These are phyloP conservation scores for Syrrhaptes paradoxus DNA, from an alignment of 2,113 vertebrate species.

Conservation along the genomic window DNA sequence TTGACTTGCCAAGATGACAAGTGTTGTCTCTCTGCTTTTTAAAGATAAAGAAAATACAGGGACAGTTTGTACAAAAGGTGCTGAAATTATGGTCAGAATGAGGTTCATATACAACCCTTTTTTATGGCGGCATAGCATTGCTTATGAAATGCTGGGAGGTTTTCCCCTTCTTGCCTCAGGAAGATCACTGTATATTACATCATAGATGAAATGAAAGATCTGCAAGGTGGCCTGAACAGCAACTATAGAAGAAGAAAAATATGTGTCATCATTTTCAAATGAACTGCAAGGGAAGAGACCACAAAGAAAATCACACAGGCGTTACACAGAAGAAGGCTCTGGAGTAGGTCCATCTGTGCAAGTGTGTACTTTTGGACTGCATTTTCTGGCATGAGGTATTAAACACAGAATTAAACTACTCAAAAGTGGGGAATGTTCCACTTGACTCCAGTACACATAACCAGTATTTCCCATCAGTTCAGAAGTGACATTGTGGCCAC, in stretches of 20 bases:
- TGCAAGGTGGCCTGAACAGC: background rate
- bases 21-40: background rate
- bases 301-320: background rate
- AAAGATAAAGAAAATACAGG: background rate
- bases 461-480: background rate
- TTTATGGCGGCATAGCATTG: too few species aligned
- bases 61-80: background rate
- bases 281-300: background rate
- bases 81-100: background rate
- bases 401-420: background rate
- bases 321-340: background rate
- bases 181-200: background rate
- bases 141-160: background rate
- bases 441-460: accelerated
- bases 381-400: background rate
- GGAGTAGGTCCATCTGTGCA: background rate
- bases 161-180: background rate
- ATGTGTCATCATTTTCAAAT: background rate
- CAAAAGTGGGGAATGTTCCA: accelerated
- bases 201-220: background rate
- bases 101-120: background rate
- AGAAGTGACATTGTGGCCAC: background rate
- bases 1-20: background rate
- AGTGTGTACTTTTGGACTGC: background rate
- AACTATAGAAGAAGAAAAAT: background rate